Evolutionary conservation across 2,113 vertebrate species (phyloP), one percentile per base, ranked within the genome.

Genomic region (Zapornia atra): DNA sequence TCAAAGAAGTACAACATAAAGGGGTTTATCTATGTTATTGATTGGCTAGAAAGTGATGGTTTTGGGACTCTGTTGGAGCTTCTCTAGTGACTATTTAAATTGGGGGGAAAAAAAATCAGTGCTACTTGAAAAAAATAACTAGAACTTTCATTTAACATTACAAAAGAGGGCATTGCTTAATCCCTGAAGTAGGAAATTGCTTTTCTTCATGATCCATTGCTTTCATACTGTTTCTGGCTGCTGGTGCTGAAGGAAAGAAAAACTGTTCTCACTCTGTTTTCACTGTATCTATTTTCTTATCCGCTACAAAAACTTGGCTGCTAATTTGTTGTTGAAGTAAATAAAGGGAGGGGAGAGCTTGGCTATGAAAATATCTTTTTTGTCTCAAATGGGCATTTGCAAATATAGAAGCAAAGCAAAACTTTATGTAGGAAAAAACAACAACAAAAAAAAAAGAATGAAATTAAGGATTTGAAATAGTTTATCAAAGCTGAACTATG

Each of bases 181-280:
- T 98, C 97, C 97, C 73, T 97, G 94, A 97, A 97, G 97, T 97
- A 98, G 97, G 97, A 98, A 98, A 98, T 97, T 98, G 95, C 96
- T 97, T 98, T 98, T 98, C 96, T 98, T 98, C 97, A 97, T 98
- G 97, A 98, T 98, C 98, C 95, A 96, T 97, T 97, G 97, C 96
- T 96, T 97, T 98, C 95, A 82, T 88, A 95, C 97, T 96, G 82
- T 97, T 97, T 97, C 94, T 97, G 95, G 93, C 87, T 97, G 93
- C 85, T 95, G 48, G 85, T 93, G 73, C 88, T 89, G 84, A 94
- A 93, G 86, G 86, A 95, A 94, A 96, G 88, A 94, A 96, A 92
- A 97, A 78, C 88, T 90, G 92, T 96, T 91, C 95, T 92, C 77
- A 10, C 60, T 94, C 44, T 87, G 29, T 87, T 97, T 94, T 97